Conservation (phyloP, 2,113 vertebrate species). For the Istiophorus platypterus region DNA sequence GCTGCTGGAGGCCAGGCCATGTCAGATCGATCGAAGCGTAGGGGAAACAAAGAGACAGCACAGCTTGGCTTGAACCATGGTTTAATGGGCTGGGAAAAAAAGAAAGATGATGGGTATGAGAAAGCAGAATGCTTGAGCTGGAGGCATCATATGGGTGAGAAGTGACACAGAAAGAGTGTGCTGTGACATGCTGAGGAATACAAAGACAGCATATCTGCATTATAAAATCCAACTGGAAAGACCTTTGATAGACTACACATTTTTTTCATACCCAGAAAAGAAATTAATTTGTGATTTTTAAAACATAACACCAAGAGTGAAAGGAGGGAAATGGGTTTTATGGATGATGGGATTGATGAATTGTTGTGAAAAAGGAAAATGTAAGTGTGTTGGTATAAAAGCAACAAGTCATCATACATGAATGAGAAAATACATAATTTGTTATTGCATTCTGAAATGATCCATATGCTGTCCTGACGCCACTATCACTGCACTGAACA, state of each 20-base stretch:
- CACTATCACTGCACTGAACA: not conserved
- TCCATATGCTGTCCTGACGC: not conserved
- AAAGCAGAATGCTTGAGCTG: constrained; percentile 37
- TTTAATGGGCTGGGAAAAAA: constrained; percentile 54
- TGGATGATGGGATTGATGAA: not conserved
- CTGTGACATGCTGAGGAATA: constrained; percentile 11
- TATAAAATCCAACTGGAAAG: constrained; percentile 3
- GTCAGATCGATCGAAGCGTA: constrained; percentile 64
- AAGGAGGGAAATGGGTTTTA: not conserved
- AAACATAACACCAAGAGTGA: too few species aligned
- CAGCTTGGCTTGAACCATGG: constrained; percentile 60
- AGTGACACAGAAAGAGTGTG: constrained; percentile 31
- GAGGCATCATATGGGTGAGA: constrained; percentile 28
- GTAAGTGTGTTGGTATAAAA: not conserved
- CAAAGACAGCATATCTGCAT: constrained; percentile 21
- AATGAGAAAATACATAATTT: not conserved
- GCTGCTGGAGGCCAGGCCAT: constrained; percentile 44
- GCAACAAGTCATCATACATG: not conserved
- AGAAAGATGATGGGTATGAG: constrained; percentile 37
- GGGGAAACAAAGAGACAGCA: constrained; percentile 63
- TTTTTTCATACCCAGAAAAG: not conserved
- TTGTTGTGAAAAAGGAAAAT: not conserved
- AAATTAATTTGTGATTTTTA: not conserved
- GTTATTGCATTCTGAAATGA: not conserved
- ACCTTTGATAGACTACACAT: not conserved